phyloP scores from a whole-genome alignment of 1,140 invertebrate genomes.

The Colletes gigas region DNA sequence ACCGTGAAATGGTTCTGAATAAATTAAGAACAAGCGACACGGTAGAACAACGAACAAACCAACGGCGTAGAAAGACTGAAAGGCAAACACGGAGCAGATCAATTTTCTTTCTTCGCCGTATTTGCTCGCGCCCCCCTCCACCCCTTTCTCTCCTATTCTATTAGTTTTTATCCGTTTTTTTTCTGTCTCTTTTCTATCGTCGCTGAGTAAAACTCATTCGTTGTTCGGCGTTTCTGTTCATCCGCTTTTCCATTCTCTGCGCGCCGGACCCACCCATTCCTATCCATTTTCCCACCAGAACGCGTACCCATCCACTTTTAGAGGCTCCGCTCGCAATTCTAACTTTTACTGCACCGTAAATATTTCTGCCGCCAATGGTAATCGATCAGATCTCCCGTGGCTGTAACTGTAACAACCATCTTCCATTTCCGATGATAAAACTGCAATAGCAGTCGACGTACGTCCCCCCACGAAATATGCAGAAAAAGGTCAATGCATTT shows the following conservation, averaged over 20 bases:
- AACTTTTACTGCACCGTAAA: slow-evolving; percentile 41
- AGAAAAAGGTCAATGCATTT: neutral
- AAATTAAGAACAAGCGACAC: slow-evolving; percentile 12
- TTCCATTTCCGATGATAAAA: slow-evolving; percentile 22
- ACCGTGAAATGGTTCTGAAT: neutral
- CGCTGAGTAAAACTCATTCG: neutral
- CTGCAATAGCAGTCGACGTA: neutral
- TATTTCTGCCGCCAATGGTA: slow-evolving; percentile 36
- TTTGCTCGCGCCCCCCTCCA: neutral
- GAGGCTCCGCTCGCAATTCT: slow-evolving; percentile 4
- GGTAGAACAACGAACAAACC: neutral
- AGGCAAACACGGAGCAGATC: neutral
- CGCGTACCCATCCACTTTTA: neutral
- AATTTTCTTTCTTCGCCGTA: neutral
- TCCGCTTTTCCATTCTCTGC: neutral
- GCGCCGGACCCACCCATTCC: no score
- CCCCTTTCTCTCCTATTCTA: neutral
- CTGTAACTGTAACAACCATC: neutral
- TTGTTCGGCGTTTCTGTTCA: neutral
- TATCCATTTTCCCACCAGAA: neutral
- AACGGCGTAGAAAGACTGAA: neutral
- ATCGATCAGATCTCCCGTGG: slow-evolving; percentile 23
- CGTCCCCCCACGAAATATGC: neutral
- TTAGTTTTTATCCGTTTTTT: neutral
- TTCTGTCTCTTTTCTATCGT: neutral